Base-by-base conservation (phyloP, 1,140 invertebrate species). In the Aphis craccivora region DNA sequence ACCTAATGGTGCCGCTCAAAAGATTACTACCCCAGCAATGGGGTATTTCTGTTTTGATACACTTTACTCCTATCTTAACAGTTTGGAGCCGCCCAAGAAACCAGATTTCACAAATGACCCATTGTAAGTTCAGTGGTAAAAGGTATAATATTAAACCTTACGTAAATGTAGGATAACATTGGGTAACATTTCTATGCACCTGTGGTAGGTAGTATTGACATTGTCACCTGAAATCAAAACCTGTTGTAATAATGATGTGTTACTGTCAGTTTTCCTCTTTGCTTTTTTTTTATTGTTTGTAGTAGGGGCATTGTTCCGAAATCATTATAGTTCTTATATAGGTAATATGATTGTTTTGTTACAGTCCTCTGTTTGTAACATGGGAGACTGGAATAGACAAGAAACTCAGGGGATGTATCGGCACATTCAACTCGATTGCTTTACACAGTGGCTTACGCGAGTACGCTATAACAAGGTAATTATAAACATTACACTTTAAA, bases 1-100 rank as follows among this genome's bases (percentile, higher is more conserved):
- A 11, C 30, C 55, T 2, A 81, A 84, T 25, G 48, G 76, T 84
- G 35, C 30, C 6, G n/a, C 84, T 95, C 96, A 96, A 95, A 96
- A 97, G 95, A 97, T 99, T 76, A 98, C 98, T 93, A 97, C 97
- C 95, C 97, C 98, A 90, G 98, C 99, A 95, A 99, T 99, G 99
- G 99, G 98, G 95, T 98, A 98, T 96, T 99, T 98, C 96, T 99
- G 99, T 96, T 99, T 99, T 96, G 99, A 99, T 96, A 98, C 99
- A 94, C 97, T 99, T 91, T 98, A 99, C 95, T 97, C 97, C 95
- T 98, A 99, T 96, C 96, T 99, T 94, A 97, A 99, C 96, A 98
- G 97, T 95, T 96, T 98, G 95, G 98, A 99, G 94, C 97, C 98
- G 94, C 98, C 98, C 94, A 98, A 97, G 95, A 96, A 97, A 94